A percentile compares a stretch with the other conserved stretches of the same genome.
These are phyloP conservation scores for Ochropacha duplaris DNA, from an alignment of 2,888 invertebrate species.

Conservation along the genomic window DNA sequence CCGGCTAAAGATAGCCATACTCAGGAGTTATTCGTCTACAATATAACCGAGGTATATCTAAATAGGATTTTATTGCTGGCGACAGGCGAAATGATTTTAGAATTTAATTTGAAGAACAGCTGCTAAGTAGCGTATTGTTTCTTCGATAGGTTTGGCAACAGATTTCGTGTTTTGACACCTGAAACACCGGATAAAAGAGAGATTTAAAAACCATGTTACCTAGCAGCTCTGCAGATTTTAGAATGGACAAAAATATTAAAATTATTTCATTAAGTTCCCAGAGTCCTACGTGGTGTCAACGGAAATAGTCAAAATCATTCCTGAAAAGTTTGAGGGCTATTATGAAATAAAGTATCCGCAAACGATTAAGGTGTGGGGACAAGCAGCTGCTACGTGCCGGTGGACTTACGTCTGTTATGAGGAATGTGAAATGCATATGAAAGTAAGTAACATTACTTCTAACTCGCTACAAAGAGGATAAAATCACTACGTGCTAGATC, in stretches of 20 bases:
- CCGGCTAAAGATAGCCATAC: slow-evolving; percentile 59
- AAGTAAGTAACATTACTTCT: slow-evolving; percentile 38
- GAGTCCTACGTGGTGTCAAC: slow-evolving; percentile 65
- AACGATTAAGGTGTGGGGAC: slow-evolving; percentile 71
- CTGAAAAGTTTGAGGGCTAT: slow-evolving; percentile 67
- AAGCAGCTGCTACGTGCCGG: slow-evolving; percentile 64
- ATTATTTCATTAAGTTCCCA: slow-evolving; percentile 35
- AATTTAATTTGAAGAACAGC: background rate
- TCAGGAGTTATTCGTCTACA: slow-evolving; percentile 58
- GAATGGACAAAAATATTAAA: no score
- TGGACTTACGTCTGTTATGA: slow-evolving; percentile 68
- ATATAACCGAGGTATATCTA: slow-evolving; percentile 64
- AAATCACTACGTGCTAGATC: no score
- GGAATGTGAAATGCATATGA: slow-evolving; percentile 62
- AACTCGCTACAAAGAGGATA: no score
- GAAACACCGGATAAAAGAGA: no score
- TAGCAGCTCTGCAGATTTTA: background rate
- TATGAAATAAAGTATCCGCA: slow-evolving; percentile 69
- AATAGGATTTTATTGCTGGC: background rate
- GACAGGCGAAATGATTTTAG: background rate
- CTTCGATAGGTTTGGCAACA: no score
- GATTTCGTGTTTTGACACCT: no score
- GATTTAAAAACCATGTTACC: no score
- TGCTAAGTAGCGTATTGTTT: no score
- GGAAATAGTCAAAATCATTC: slow-evolving; percentile 54